A percentile compares a stretch with the other conserved stretches of the same genome.
These are phyloP conservation scores for Tragopan temminckii DNA, from an alignment of 2,797 vertebrate genomes.

Conservation along the genomic window DNA sequence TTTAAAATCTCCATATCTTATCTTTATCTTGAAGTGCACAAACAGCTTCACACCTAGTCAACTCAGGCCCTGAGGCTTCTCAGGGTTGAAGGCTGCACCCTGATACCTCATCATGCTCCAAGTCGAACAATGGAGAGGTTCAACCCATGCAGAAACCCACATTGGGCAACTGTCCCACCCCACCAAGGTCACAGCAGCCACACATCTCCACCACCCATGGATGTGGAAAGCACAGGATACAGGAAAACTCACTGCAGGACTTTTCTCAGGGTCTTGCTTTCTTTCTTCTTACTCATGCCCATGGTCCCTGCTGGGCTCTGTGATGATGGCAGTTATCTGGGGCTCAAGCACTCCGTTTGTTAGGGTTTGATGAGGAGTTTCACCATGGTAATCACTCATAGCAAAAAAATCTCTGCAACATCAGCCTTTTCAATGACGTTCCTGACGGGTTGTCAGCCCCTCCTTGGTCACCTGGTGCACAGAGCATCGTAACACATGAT, in stretches of 20 bases:
- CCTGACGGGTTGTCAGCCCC: constrained; percentile 66
- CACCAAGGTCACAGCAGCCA: background rate
- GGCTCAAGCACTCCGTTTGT: background rate
- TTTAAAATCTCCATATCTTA: constrained; percentile 16
- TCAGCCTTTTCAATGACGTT: constrained; percentile 30
- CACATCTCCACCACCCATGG: accelerated
- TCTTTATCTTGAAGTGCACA: constrained; percentile 53
- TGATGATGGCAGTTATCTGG: background rate
- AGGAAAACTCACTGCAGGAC: background rate
- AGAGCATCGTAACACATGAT: background rate
- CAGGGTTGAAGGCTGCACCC: constrained; percentile 38
- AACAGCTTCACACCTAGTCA: constrained; percentile 65
- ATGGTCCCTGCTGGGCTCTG: background rate
- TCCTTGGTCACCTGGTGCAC: constrained; percentile 40
- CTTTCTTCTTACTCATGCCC: background rate
- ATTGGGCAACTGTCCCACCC: background rate
- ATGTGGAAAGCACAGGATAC: accelerated
- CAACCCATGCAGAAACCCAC: constrained; percentile 31
- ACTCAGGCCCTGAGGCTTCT: constrained; percentile 56
- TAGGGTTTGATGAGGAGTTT: constrained; percentile 40
- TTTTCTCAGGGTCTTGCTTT: background rate
- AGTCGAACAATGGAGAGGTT: constrained; percentile 59
- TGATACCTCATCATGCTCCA: background rate
- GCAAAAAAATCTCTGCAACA: constrained; percentile 35
- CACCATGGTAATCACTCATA: constrained; percentile 1